Evolutionary conservation across 2,888 invertebrate genomes (phyloP).

Genomic region (Microctonus brassicae): DNA sequence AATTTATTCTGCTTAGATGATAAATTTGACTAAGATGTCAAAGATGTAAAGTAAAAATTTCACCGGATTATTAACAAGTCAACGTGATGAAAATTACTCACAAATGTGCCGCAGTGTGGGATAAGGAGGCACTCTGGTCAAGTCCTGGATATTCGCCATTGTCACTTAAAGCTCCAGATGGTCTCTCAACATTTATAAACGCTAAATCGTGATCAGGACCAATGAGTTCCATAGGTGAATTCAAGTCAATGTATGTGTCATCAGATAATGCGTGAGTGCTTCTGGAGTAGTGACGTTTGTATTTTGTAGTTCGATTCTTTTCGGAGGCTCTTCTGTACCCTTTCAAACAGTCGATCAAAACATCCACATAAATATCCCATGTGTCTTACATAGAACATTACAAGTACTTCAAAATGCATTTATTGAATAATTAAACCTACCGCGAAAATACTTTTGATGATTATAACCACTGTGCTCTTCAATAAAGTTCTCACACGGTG

Average conservation of each 20-base stretch:
- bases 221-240: constrained; percentile 61
- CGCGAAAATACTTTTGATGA: constrained; percentile 46
- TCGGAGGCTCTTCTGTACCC: constrained; percentile 60
- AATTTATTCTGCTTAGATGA: no score
- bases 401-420: no score
- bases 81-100: constrained; percentile 57
- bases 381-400: neutral
- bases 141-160: constrained; percentile 61
- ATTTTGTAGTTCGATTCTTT: constrained; percentile 58
- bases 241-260: constrained; percentile 55
- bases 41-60: no score
- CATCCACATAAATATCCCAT: neutral
- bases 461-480: constrained; percentile 49
- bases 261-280: constrained; percentile 55
- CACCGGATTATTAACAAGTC: no score
- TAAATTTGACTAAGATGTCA: no score
- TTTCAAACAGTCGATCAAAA: constrained; percentile 46
- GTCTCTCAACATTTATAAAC: constrained; percentile 60
- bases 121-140: constrained; percentile 66
- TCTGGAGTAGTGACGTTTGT: constrained; percentile 59
- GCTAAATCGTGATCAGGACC: constrained; percentile 63
- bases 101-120: constrained; percentile 64
- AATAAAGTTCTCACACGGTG: constrained; percentile 61
- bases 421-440: constrained; percentile 42
- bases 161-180: constrained; percentile 58